Percentiles rank a stretch among this genome's conserved stretches.
These are phyloP conservation scores for Ectropis grisescens DNA, from an alignment of 1,140 invertebrate species.

Conservation along the genomic window DNA sequence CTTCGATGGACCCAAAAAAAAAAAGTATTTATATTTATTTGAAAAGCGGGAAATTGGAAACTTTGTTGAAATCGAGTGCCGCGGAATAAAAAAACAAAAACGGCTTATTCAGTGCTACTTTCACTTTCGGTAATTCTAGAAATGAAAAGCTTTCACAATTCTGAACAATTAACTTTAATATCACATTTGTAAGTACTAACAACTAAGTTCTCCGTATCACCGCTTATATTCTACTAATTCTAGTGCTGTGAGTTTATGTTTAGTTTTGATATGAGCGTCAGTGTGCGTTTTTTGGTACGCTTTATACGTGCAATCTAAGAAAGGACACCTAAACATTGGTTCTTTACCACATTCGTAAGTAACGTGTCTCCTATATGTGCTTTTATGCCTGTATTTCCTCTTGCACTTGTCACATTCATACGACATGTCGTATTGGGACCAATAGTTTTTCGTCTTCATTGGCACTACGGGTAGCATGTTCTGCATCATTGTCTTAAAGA, in stretches of 20 bases:
- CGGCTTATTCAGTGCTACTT: too few species aligned
- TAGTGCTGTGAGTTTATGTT: conserved; percentile 45
- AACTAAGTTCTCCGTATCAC: conserved; percentile 34
- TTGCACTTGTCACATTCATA: conserved; percentile 62
- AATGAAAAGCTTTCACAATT: too few species aligned
- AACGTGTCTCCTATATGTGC: conserved; percentile 64
- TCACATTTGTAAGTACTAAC: conserved; percentile 48
- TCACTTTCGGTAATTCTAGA: too few species aligned
- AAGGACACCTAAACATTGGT: conserved; percentile 64
- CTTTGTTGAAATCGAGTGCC: too few species aligned
- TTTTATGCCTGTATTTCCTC: conserved; percentile 64
- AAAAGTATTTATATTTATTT: too few species aligned
- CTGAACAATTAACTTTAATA: conserved; percentile 53
- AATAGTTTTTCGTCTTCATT: conserved; percentile 62
- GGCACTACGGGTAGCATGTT: conserved; percentile 55
- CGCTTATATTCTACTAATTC: conserved; percentile 56
- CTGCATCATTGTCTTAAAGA: conserved; percentile 61
- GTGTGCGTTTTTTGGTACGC: conserved; percentile 65
- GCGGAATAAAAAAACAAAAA: too few species aligned
- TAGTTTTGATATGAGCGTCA: conserved; percentile 51
- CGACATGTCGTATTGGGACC: conserved; percentile 48
- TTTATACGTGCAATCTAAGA: conserved; percentile 62
- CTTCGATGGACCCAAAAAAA: too few species aligned
- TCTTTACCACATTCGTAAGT: conserved; percentile 69
- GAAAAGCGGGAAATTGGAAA: too few species aligned